Percentiles rank a stretch among this genome's conserved stretches.
These are phyloP conservation scores for Siniperca chuatsi DNA, from an alignment of 2,113 vertebrate genomes.

Conservation along the genomic window DNA sequence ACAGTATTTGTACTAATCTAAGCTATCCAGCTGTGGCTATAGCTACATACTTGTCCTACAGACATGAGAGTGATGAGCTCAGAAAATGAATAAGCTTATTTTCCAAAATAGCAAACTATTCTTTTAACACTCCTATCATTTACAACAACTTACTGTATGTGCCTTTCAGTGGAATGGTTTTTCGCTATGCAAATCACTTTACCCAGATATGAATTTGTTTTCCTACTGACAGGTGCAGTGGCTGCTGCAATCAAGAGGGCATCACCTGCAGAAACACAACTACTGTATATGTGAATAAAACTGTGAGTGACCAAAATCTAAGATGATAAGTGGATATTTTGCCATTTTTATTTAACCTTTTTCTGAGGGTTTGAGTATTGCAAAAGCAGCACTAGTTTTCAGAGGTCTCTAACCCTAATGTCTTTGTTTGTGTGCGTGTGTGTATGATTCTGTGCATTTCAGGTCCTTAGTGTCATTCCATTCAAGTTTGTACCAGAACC, in stretches of 20 bases:
- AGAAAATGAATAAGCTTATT: too few species aligned
- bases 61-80: too few species aligned
- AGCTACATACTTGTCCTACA: not conserved
- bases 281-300: slow-evolving; percentile 92
- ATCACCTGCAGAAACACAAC: slow-evolving; percentile 92
- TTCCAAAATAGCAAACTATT: too few species aligned
- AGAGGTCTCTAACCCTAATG: not conserved
- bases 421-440: not conserved
- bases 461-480: slow-evolving; percentile 94
- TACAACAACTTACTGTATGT: not conserved
- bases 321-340: not conserved
- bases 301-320: slow-evolving; percentile 82
- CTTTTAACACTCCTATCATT: too few species aligned
- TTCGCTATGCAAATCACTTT: not conserved
- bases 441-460: slow-evolving; percentile 16
- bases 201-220: slow-evolving; percentile 9
- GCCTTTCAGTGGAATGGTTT: too few species aligned
- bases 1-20: too few species aligned
- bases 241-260: slow-evolving; percentile 96
- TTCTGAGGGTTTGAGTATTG: not conserved
- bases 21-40: too few species aligned
- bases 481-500: slow-evolving; percentile 93
- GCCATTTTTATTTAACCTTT: not conserved
- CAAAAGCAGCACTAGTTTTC: not conserved
- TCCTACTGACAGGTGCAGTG: slow-evolving; percentile 87